These are phyloP conservation scores for Kryptolebias ocellatus DNA, from an alignment of 2,797 vertebrate genomes.

Conservation along the genomic window DNA sequence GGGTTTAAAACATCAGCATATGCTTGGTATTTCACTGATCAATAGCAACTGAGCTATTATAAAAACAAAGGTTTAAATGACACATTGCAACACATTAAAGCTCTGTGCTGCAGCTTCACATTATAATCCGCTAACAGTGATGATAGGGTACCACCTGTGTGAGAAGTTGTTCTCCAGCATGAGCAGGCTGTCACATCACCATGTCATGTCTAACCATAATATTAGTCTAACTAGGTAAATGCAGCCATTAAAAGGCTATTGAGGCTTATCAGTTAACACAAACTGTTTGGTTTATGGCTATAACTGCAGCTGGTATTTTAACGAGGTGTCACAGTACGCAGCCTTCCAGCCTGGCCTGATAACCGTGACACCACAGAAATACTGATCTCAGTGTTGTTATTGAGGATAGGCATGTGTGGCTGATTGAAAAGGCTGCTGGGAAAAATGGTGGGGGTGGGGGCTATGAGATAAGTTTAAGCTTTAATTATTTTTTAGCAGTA, in stretches of 20 bases:
- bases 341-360: conserved; percentile 78
- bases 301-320: conserved; percentile 92
- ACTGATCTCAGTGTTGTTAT: conserved; percentile 36
- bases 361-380: conserved; percentile 55
- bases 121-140: background rate
- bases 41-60: too few relatives aligned
- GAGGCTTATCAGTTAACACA: conserved; percentile 94
- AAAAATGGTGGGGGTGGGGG: background rate
- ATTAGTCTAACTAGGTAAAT: conserved; percentile 85
- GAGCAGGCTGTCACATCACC: conserved; percentile 79
- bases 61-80: too few relatives aligned
- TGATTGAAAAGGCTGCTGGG: conserved; percentile 5
- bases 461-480: too few relatives aligned
- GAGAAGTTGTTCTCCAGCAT: conserved; percentile 66
- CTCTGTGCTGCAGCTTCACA: background rate
- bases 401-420: conserved; percentile 28
- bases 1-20: too few relatives aligned
- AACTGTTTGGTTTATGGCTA: conserved; percentile 86
- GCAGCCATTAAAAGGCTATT: conserved; percentile 84
- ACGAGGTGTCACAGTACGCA: conserved; percentile 89
- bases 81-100: too few relatives aligned
- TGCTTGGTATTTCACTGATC: too few relatives aligned
- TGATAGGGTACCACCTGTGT: background rate
- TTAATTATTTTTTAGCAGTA: too few relatives aligned
- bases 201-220: conserved; percentile 88